Conservation (phyloP, 2,888 invertebrate species). For the Nomada fabriciana region DNA sequence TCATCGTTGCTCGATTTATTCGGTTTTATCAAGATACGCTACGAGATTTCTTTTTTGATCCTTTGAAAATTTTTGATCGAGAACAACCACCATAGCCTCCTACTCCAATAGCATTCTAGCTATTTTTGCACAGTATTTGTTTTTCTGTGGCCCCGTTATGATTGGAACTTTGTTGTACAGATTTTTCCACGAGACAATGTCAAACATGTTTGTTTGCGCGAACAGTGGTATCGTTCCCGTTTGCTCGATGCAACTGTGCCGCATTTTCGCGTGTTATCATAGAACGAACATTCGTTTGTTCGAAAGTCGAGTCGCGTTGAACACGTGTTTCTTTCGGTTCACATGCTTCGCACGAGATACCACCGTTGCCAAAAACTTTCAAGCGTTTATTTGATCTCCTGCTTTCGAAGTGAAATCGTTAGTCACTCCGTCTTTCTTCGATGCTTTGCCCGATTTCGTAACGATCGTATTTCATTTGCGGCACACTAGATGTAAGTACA, state of each 20-base stretch:
- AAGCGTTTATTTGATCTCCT: neutral
- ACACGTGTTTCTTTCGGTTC: constrained; percentile 16
- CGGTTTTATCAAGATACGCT: no score
- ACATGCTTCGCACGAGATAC: constrained; percentile 22
- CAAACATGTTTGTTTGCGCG: constrained; percentile 16
- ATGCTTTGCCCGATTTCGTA: no score
- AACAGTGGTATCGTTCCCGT: neutral
- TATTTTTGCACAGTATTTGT: neutral
- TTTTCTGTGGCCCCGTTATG: neutral
- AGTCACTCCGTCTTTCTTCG: neutral
- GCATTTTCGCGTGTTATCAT: neutral
- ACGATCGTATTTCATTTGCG: no score
- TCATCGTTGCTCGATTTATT: no score
- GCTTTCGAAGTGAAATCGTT: neutral
- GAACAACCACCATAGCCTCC: no score
- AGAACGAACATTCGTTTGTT: constrained; percentile 12
- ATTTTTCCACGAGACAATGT: constrained; percentile 23
- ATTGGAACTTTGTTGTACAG: neutral
- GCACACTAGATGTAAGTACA: no score
- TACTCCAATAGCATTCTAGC: neutral
- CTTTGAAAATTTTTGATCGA: no score
- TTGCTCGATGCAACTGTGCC: neutral
- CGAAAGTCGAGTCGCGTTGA: neutral
- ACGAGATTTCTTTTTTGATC: no score
- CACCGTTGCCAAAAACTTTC: constrained; percentile 19